Evolutionary conservation across 2,113 vertebrate genomes (phyloP), one percentile per base, ranked within the genome.

Genomic region (Alosa alosa): DNA sequence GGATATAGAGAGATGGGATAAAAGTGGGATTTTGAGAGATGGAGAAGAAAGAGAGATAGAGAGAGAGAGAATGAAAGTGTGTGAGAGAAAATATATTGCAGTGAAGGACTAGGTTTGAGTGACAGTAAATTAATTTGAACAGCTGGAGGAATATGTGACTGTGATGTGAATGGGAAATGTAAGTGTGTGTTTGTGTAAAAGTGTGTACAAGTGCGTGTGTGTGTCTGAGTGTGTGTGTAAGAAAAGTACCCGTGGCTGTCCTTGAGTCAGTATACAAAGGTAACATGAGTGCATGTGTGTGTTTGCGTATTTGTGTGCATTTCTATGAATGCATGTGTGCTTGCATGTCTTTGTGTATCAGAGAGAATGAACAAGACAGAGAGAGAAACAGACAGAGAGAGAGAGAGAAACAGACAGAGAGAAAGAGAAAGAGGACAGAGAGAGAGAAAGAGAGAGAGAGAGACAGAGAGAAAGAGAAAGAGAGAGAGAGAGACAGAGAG

Each of bases 111-210:
- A 72, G 64, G 64, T 72, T 72, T 72, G 64, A 72, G 64, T 72
- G 64, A 72, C 64, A 72, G 64, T 72, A 25, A 72, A 72, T 72
- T 72, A 72, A 36, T 72, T 72, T 72, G 64, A 72, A 72, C 64
- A 72, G 64, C 64, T 72, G 64, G 64, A 72, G 64, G 64, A 72
- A 72, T 72, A 36, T 72, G 31, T 36, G 64, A 72, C 64, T 36
- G 64, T 72, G 64, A 72, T 72, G 64, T 31, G 64, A 72, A 72
- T 72, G 64, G 11, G 64, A 72, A 36, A 57, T 72, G 41, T 82
- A 20, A 47, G n/a, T 85, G 5, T 72, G 64, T 13, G 25, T 72
- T 25, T 36, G 64, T 72, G 64, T 25, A 13, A 0, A 25, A 36
- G 64, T 72, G 25, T 72, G 64, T 31, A 9, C 8, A 1, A 36